Base-by-base conservation (phyloP, 2,797 vertebrate species). In the Babyrousa celebensis region DNA sequence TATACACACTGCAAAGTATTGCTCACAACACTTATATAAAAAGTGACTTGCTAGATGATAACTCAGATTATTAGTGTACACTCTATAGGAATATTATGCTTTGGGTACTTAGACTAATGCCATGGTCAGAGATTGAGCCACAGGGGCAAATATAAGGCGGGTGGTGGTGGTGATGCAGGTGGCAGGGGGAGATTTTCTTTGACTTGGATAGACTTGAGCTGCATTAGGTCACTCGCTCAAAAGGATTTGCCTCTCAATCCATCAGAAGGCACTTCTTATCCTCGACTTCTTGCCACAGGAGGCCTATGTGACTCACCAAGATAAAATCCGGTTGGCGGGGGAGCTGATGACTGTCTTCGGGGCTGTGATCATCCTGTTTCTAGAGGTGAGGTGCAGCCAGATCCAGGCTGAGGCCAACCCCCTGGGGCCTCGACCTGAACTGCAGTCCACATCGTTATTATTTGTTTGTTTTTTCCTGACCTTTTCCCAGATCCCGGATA, bases 271-370 rank as follows among this genome's bases (percentile, higher is more conserved):
- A 74, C 27, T 93, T 85, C 83, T 92, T 54, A 58, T 62, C 7
- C 23, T 48, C 72, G 67, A 52, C 88, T 84, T 89, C 14, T 40
- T 40, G 84, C 91, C 60, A 1, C 89, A 99, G 99, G 99, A 99
- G 95, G 99, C 99, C n/a, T 99, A 99, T 62, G 91, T 99, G 88
- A 98, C 98, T 0, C 97, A 99, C 68, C 97, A 98, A 25, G 99
- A 99, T 98, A 98, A 98, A 36, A 95, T 99, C 94, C 98, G 99
- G 68, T 98, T 99, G 86, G 99, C 98, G 1, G 99, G 99, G 29
- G 99, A 99, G 97, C 97, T 99, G 95, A 99, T 99, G 98, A 99
- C 99, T 4, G 78, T 99, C 74, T 96, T 99, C 58, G 99, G 99
- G 96, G 99, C 99, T 74, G 83, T 99, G 72, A 96, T 98, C 84